Evolutionary conservation across 2,888 invertebrate species (phyloP), one percentile per base, ranked within the genome.

Genomic region (Rhimphoctona megacephalus): DNA sequence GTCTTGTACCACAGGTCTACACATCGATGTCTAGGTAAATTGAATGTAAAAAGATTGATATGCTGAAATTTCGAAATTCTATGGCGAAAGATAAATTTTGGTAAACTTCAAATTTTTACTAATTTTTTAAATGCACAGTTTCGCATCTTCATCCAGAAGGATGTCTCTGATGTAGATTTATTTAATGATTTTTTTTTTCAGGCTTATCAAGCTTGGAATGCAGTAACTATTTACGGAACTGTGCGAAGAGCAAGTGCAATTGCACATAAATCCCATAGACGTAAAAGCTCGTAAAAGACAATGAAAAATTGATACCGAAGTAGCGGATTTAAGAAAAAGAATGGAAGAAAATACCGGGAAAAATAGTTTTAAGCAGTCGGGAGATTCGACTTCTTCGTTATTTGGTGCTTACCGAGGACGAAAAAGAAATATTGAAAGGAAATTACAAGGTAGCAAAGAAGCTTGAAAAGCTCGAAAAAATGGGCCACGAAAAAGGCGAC

Each of bases 221-320:
- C 95, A 96, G 88, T 95, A 95, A 88, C 95, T 98, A 7, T 97
- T 98, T 94, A 95, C 96, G 88, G 98, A 98, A 94, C 94, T 98
- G 74, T 98, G 98, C 93, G 97, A 98, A 92, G 98, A 98, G 94
- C 98, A 98, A 94, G 94, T 96, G 66, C 92, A 94, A 83, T 97
- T 98, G 96, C 97, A 98, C 91, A 98, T 98, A 91, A 96, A 97
- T 90, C 97, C 98, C 1, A 97, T 96, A 85, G 97, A 97, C 92
- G 98, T 98, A 0, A 98, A 98, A 94, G 95, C 97, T 90, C 96
- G 97, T 83, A 98, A 98, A 93, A 97, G 98, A 88, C 98, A 98
- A 94, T 96, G 98, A 82, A 98, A 98, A 95, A 97, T 98, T 22
- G 98, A 98, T 93, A 98, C 97, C 14, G 98, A 98, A 95, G 97